Conservation (phyloP, 2,888 invertebrate genomes). For the Drosophila kanekoi region DNA sequence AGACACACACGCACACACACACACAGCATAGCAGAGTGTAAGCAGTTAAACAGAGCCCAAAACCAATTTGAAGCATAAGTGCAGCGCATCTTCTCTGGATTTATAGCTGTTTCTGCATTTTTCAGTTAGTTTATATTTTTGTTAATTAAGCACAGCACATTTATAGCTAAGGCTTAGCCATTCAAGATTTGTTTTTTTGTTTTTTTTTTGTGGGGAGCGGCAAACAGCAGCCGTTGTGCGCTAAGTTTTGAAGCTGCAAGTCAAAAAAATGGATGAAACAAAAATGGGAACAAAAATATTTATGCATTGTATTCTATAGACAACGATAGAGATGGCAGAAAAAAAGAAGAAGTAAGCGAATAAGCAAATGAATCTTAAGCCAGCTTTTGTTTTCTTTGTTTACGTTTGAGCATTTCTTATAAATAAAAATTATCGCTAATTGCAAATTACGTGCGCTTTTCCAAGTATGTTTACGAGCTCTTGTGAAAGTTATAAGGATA, state of each 20-base stretch:
- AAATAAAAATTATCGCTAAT: slow-evolving; percentile 61
- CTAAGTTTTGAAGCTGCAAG: slow-evolving; percentile 70
- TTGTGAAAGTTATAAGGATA: too few species aligned
- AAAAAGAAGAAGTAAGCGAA: slow-evolving; percentile 45
- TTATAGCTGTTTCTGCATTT: slow-evolving; percentile 32
- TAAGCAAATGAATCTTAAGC: slow-evolving; percentile 65
- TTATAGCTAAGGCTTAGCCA: slow-evolving; percentile 58
- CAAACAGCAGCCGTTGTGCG: slow-evolving; percentile 69
- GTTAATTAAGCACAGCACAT: slow-evolving; percentile 74
- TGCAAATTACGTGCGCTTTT: slow-evolving; percentile 44
- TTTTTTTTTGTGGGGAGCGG: slow-evolving; percentile 36
- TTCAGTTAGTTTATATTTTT: slow-evolving; percentile 46
- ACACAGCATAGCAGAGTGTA: slow-evolving; percentile 35
- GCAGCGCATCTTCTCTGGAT: slow-evolving; percentile 58
- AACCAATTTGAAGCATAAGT: slow-evolving; percentile 74
- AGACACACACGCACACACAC: slow-evolving; percentile 2
- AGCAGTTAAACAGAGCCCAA: slow-evolving; percentile 60
- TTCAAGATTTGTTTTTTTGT: slow-evolving; percentile 36
- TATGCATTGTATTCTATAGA: slow-evolving; percentile 42
- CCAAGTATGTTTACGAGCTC: slow-evolving; percentile 6
- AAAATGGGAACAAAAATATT: slow-evolving; percentile 37
- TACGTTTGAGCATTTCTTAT: slow-evolving; percentile 46
- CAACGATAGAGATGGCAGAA: slow-evolving; percentile 47
- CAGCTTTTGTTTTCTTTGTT: slow-evolving; percentile 62
- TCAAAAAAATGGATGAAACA: slow-evolving; percentile 58